Evolutionary conservation across 2,888 invertebrate species (phyloP).

Genomic region (Antheraea assamensis): DNA sequence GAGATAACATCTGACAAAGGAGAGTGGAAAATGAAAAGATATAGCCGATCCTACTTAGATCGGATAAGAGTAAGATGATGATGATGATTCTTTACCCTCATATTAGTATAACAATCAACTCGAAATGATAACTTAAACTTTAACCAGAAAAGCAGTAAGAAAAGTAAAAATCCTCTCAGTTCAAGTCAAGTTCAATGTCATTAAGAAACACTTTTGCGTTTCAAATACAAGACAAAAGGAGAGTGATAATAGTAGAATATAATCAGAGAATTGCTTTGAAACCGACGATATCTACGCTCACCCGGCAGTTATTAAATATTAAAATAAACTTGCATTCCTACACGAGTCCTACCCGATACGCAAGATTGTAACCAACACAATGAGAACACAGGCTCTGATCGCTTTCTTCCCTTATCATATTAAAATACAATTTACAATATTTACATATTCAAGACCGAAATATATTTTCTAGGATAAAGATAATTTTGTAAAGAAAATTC

Average conservation of each 20-base stretch:
- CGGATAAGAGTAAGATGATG: no score
- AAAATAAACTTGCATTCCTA: constrained; percentile 81
- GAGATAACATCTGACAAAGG: no score
- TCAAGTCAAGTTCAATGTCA: constrained; percentile 34
- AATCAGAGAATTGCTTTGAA: constrained; percentile 68
- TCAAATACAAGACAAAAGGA: constrained; percentile 77
- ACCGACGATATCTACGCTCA: constrained; percentile 74
- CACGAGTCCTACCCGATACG: constrained; percentile 78
- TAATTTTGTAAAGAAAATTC: not conserved
- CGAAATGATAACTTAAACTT: not conserved
- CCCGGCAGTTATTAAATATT: constrained; percentile 81
- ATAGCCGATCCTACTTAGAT: no score
- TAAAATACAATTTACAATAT: constrained; percentile 70
- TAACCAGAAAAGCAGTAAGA: not conserved
- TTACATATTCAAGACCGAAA: constrained; percentile 66
- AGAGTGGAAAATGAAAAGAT: no score
- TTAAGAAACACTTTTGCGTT: constrained; percentile 74
- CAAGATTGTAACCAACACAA: constrained; percentile 78
- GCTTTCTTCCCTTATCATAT: constrained; percentile 74
- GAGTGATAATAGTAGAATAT: constrained; percentile 74
- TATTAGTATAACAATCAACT: not conserved
- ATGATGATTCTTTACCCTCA: no score
- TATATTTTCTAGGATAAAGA: constrained; percentile 44
- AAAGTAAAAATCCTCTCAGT: no score
- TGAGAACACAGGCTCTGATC: constrained; percentile 71